Evolutionary conservation across 2,113 vertebrate genomes (phyloP), one percentile per base, ranked within the genome.

Genomic region (Rhinoderma darwinii): DNA sequence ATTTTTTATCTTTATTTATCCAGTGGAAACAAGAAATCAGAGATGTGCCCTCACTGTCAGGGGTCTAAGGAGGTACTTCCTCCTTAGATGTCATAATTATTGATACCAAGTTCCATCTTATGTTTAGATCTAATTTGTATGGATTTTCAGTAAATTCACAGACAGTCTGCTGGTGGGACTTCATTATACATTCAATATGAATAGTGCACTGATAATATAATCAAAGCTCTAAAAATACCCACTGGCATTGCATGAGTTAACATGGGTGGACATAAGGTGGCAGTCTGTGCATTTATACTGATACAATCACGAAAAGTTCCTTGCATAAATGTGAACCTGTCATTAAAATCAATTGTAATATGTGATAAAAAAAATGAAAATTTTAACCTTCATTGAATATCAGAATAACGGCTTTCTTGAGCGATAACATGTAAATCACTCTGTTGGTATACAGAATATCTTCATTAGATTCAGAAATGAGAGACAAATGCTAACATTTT

Each of bases 341-440:
- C 79, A 87, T 82, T 87, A 87, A 82, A 87, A 82, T 87, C 86
- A 87, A 87, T 82, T 82, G 78, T 63, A 54, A 82, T 66, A 47
- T 87, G 63, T 63, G 86, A 82, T 82, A 87, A 86, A 87, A 86
- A 87, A 87, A 82, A 87, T 87, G 86, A 87, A 87, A 87, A 87
- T 87, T 87, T 87, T 87, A 87, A 87, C 86, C 86, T 87, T 87
- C 86, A 82, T 87, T 87, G 86, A 87, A 87, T 87, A 87, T 75
- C 86, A 87, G 44, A 82, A 74, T 75, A 68, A 82, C 44, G 70
- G 17, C 86, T 87, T 87, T 87, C 77, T 51, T 50, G 68, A 61
- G 78, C 70, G 86, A 87, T 87, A 87, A 87, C 86, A 87, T 87
- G 86, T 87, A 87, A 87, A 87, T 87, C 78, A 82, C 68, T 82